These are phyloP conservation scores for Lochmaea crataegi DNA, from an alignment of 2,888 invertebrate species.

Conservation along the genomic window DNA sequence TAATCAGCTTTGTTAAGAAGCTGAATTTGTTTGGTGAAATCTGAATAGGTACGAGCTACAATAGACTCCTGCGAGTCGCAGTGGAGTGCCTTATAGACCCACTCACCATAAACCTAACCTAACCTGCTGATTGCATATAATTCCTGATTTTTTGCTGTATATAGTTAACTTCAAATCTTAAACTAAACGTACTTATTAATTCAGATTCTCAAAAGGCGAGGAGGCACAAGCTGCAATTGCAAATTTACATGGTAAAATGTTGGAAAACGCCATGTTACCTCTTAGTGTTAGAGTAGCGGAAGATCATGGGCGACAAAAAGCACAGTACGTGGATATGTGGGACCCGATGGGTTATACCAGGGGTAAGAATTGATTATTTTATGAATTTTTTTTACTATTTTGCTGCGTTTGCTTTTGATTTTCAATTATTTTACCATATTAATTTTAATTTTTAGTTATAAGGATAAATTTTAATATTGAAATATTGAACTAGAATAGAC, in stretches of 20 bases:
- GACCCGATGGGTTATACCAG: constrained; percentile 56
- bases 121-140: too few species aligned
- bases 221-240: constrained; percentile 92
- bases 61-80: too few species aligned
- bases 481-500: too few species aligned
- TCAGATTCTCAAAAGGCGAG: constrained; percentile 85
- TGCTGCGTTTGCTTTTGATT: background rate
- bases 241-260: constrained; percentile 84
- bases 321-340: constrained; percentile 67
- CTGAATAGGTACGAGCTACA: too few species aligned
- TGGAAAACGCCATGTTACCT: constrained; percentile 86
- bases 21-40: too few species aligned
- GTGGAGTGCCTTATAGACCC: too few species aligned
- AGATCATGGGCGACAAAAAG: constrained; percentile 86
- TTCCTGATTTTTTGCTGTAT: too few species aligned
- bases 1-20: too few species aligned
- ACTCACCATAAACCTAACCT: too few species aligned
- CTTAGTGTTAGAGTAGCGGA: constrained; percentile 83
- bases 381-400: background rate
- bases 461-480: background rate
- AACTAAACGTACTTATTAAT: background rate
- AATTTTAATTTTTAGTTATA: background rate
- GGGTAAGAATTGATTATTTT: constrained; percentile 55
- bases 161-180: too few species aligned
- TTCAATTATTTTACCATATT: background rate